Evolutionary conservation across 2,888 invertebrate genomes (phyloP).

Genomic region (Clunio marinus): DNA sequence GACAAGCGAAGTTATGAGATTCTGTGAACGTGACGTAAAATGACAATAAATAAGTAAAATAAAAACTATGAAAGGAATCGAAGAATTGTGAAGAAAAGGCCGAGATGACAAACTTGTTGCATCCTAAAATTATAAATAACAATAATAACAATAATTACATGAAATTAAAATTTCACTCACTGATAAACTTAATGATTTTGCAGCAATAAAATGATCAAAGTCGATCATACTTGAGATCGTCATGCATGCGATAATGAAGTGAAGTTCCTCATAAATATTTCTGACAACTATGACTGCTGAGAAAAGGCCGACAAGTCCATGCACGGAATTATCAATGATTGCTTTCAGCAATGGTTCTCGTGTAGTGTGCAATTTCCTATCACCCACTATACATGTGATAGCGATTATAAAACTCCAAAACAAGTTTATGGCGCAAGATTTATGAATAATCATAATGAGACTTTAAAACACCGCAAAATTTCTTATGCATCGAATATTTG

Average conservation of each 20-base stretch:
- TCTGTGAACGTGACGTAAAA: neutral
- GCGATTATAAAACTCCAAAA: neutral
- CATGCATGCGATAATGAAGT: neutral
- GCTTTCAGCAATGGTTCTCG: neutral
- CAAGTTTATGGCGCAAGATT: constrained; percentile 9
- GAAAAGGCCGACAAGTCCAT: constrained; percentile 24
- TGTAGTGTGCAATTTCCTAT: neutral
- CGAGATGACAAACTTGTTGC: constrained; percentile 15
- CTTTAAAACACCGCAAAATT: neutral
- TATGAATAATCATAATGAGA: constrained; percentile 32
- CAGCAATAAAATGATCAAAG: constrained; percentile 32
- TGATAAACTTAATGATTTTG: neutral
- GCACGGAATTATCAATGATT: constrained; percentile 4
- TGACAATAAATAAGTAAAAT: neutral
- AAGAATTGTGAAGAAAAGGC: constrained; percentile 26
- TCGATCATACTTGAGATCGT: constrained; percentile 20
- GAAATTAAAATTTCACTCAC: neutral
- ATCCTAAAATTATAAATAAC: constrained; percentile 13
- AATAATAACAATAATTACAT: too few species aligned
- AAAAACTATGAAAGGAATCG: constrained; percentile 12
- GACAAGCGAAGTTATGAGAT: neutral
- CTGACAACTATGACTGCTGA: neutral
- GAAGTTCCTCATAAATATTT: neutral
- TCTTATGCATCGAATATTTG: too few species aligned
- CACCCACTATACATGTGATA: constrained; percentile 18